Conservation (phyloP, 2,797 vertebrate species). For the Sebastolobus alascanus region DNA sequence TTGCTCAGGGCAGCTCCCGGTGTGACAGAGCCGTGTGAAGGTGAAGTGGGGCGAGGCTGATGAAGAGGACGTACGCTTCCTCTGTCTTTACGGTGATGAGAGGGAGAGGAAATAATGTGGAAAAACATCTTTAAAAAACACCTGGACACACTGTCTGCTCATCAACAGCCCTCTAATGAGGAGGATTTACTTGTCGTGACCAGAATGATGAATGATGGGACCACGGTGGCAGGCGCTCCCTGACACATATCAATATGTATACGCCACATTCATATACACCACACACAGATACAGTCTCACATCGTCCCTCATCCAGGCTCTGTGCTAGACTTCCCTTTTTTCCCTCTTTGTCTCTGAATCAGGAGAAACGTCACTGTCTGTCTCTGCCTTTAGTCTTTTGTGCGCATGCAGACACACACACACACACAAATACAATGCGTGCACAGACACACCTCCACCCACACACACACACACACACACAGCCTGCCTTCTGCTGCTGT, state of each 20-base stretch:
- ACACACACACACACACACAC: slow-evolving; percentile 47
- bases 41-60: slow-evolving; percentile 42
- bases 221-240: slow-evolving; percentile 13
- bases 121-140: background rate
- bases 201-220: slow-evolving; percentile 57
- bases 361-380: slow-evolving; percentile 67
- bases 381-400: slow-evolving; percentile 66
- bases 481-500: slow-evolving; percentile 79
- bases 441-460: slow-evolving; percentile 57
- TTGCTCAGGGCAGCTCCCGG: slow-evolving; percentile 45
- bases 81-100: slow-evolving; percentile 23
- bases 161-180: slow-evolving; percentile 45
- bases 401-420: slow-evolving; percentile 39
- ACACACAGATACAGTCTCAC: slow-evolving; percentile 46
- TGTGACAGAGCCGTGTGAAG: slow-evolving; percentile 41
- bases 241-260: slow-evolving; percentile 57
- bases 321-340: slow-evolving; percentile 44
- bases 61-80: slow-evolving; percentile 10
- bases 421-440: slow-evolving; percentile 49
- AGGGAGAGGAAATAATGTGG: background rate
- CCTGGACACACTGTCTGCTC: slow-evolving; percentile 23
- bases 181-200: slow-evolving; percentile 31
- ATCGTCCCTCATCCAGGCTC: slow-evolving; percentile 51
- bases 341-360: slow-evolving; percentile 67
- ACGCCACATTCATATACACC: slow-evolving; percentile 34